Evolutionary conservation across 2,797 vertebrate species (phyloP).

Genomic region (Tiaroga cobitis): DNA sequence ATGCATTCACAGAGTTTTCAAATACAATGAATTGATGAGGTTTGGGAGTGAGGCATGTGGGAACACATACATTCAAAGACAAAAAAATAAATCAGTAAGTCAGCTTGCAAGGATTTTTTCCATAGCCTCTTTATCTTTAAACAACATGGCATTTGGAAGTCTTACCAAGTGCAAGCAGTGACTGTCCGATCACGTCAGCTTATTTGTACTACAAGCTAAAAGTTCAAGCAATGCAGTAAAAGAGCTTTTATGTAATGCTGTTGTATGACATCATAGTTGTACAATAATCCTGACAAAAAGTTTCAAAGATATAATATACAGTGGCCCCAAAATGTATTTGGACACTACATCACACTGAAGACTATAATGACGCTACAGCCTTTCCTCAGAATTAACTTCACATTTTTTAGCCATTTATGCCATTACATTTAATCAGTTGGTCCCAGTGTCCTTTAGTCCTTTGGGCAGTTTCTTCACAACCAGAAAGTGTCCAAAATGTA

Average conservation of each 20-base stretch:
- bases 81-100: conserved; percentile 27
- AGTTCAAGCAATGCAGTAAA: neutral
- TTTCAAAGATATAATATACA: conserved; percentile 4
- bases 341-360: neutral
- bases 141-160: neutral
- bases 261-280: neutral
- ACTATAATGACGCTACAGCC: neutral
- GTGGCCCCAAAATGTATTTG: conserved; percentile 1
- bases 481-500: neutral
- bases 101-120: conserved; percentile 11
- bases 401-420: neutral
- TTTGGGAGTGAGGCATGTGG: conserved; percentile 5
- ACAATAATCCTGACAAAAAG: conserved; percentile 14
- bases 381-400: neutral
- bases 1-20: conserved; percentile 60
- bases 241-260: neutral
- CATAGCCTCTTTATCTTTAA: neutral
- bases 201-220: neutral
- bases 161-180: conserved; percentile 9
- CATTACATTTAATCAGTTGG: neutral
- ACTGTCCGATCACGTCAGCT: conserved; percentile 31
- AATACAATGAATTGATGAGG: conserved; percentile 33
- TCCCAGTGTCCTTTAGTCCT: neutral
- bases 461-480: neutral
- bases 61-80: conserved; percentile 34